Percentiles rank a stretch among this genome's conserved stretches.
Conservation (phyloP, 1,140 invertebrate genomes). For the Orius insidiosus region DNA sequence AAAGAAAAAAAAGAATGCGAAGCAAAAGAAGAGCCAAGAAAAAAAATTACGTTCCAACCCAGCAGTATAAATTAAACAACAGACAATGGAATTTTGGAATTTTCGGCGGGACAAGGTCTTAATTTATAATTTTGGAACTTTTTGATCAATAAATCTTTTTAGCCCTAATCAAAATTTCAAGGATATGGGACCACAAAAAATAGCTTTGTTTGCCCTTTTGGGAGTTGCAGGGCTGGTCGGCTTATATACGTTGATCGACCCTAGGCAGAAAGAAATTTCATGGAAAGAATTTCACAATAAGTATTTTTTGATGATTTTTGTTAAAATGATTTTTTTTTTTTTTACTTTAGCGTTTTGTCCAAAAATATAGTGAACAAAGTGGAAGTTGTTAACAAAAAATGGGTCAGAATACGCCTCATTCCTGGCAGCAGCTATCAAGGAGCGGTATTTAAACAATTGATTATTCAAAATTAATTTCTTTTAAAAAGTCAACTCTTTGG, state of each 20-base stretch:
- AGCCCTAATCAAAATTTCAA: conserved; percentile 18
- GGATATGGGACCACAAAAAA: conserved; percentile 20
- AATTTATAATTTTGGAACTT: background rate
- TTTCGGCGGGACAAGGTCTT: conserved; percentile 19
- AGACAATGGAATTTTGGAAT: conserved; percentile 20
- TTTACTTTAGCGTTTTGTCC: conserved; percentile 71
- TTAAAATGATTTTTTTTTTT: too few relatives aligned
- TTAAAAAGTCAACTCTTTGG: conserved; percentile 74
- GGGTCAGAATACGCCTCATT: conserved; percentile 73
- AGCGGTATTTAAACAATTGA: conserved; percentile 26
- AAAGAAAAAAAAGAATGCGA: conserved; percentile 5
- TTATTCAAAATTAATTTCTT: conserved; percentile 14
- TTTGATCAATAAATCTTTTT: conserved; percentile 1
- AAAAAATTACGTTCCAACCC: conserved; percentile 3
- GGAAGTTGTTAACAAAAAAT: conserved; percentile 98
- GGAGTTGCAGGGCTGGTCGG: conserved; percentile 18
- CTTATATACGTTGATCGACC: conserved; percentile 20
- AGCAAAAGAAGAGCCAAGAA: conserved; percentile 8
- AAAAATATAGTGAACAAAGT: conserved; percentile 84
- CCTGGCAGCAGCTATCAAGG: conserved; percentile 53
- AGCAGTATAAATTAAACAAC: background rate
- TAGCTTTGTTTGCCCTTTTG: conserved; percentile 19
- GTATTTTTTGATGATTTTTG: conserved; percentile 25
- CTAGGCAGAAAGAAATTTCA: conserved; percentile 62
- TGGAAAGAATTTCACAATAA: conserved; percentile 95